phyloP scores from a whole-genome alignment of 2,113 vertebrate genomes.

The Ondatra zibethicus region DNA sequence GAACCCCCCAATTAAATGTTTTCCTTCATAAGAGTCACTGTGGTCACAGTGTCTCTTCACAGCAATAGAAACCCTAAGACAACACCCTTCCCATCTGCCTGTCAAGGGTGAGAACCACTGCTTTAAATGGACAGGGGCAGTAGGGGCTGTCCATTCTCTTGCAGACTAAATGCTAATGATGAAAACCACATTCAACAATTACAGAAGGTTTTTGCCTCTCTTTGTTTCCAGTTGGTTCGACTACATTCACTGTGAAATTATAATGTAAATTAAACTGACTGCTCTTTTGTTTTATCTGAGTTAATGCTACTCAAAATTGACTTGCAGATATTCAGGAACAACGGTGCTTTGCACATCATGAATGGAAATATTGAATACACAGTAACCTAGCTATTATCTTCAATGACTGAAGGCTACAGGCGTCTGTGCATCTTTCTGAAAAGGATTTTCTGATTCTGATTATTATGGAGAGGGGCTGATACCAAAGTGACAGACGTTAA shows the following conservation, averaged over 20 bases:
- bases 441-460: neutral
- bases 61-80: neutral
- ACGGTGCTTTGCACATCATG: constrained; percentile 46
- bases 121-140: neutral
- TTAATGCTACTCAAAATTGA: constrained; percentile 59
- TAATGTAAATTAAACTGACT: constrained; percentile 64
- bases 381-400: constrained; percentile 52
- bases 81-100: fast-evolving
- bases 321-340: constrained; percentile 56
- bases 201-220: constrained; percentile 42
- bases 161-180: constrained; percentile 2
- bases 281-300: constrained; percentile 65
- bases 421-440: neutral
- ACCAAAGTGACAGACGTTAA: constrained; percentile 20
- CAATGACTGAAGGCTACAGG: constrained; percentile 27
- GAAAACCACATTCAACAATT: constrained; percentile 32
- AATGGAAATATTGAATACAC: constrained; percentile 47
- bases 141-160: neutral
- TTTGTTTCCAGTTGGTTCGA: constrained; percentile 59
- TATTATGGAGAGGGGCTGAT: neutral
- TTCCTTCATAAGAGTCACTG: neutral
- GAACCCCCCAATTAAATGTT: neutral
- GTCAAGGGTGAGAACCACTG: neutral
- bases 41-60: neutral
- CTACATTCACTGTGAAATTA: constrained; percentile 72